A percentile compares a stretch with the other conserved stretches of the same genome.
These are phyloP conservation scores for Myathropa florea DNA, from an alignment of 2,888 invertebrate species.

Conservation along the genomic window DNA sequence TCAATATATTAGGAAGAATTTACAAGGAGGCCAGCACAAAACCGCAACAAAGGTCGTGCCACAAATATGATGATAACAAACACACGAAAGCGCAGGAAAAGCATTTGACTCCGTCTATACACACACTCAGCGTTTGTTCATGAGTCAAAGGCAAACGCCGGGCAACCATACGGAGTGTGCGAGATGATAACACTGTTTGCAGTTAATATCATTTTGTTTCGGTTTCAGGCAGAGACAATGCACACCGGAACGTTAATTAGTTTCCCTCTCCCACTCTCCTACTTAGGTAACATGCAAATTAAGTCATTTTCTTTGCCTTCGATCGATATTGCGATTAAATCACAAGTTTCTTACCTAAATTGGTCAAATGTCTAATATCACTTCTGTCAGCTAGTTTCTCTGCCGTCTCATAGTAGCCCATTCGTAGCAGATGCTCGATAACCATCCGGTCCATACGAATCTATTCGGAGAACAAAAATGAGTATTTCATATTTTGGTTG, in stretches of 20 bases:
- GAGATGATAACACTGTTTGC: background rate
- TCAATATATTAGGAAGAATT: too few relatives aligned
- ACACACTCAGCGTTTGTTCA: background rate
- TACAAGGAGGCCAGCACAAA: too few relatives aligned
- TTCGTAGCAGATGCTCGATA: conserved; percentile 96
- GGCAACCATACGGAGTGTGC: background rate
- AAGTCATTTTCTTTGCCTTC: background rate
- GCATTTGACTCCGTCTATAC: background rate
- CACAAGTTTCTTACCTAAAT: conserved; percentile 85
- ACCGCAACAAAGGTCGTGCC: background rate
- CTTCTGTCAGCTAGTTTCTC: conserved; percentile 91
- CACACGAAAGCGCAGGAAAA: background rate
- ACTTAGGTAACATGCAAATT: background rate
- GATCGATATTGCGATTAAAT: background rate
- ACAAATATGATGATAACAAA: background rate
- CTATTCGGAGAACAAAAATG: conserved; percentile 47
- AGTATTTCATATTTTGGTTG: background rate
- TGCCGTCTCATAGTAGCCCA: conserved; percentile 97
- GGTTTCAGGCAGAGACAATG: background rate
- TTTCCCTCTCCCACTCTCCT: background rate
- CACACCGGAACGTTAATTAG: background rate
- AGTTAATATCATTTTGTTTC: background rate
- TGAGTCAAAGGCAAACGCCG: background rate
- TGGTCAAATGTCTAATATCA: conserved; percentile 92
- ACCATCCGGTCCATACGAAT: conserved; percentile 95